A percentile compares a stretch with the other conserved stretches of the same genome.
These are phyloP conservation scores for Tenthredo amoena DNA, from an alignment of 2,888 invertebrate species.

Conservation along the genomic window DNA sequence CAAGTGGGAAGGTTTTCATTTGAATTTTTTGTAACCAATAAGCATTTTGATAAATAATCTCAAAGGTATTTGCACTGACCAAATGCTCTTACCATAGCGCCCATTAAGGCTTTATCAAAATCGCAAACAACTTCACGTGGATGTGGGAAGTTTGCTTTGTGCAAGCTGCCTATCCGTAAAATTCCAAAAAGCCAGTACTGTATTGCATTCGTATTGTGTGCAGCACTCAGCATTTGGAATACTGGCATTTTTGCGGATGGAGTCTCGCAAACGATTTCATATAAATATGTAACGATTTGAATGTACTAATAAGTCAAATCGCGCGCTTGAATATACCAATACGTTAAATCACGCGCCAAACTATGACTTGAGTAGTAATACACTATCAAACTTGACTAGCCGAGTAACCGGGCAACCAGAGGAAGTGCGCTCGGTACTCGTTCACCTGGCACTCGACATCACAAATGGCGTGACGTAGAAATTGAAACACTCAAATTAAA, in stretches of 20 bases:
- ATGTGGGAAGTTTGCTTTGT: constrained; percentile 54
- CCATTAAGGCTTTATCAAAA: constrained; percentile 58
- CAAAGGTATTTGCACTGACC: not conserved
- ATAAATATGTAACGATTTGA: too few relatives aligned
- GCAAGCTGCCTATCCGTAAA: constrained; percentile 51
- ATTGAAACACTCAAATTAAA: too few relatives aligned
- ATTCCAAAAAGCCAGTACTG: constrained; percentile 55
- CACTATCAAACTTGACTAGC: too few relatives aligned
- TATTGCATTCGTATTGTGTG: constrained; percentile 56
- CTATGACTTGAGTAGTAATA: too few relatives aligned
- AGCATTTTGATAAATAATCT: constrained; percentile 5
- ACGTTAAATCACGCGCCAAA: too few relatives aligned
- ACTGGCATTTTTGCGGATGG: constrained; percentile 54
- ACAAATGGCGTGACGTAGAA: too few relatives aligned
- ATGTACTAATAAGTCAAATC: too few relatives aligned
- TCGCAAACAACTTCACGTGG: constrained; percentile 28
- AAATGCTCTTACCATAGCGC: constrained; percentile 55
- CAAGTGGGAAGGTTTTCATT: not conserved
- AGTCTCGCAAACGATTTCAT: constrained; percentile 55
- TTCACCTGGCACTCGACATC: too few relatives aligned
- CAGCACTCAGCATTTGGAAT: constrained; percentile 57
- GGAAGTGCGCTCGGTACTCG: too few relatives aligned
- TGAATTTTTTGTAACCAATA: not conserved
- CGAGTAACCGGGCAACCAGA: too few relatives aligned
- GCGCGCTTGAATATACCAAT: too few relatives aligned